phyloP scores from a whole-genome alignment of 2,113 vertebrate genomes.

The Oncorhynchus nerka region DNA sequence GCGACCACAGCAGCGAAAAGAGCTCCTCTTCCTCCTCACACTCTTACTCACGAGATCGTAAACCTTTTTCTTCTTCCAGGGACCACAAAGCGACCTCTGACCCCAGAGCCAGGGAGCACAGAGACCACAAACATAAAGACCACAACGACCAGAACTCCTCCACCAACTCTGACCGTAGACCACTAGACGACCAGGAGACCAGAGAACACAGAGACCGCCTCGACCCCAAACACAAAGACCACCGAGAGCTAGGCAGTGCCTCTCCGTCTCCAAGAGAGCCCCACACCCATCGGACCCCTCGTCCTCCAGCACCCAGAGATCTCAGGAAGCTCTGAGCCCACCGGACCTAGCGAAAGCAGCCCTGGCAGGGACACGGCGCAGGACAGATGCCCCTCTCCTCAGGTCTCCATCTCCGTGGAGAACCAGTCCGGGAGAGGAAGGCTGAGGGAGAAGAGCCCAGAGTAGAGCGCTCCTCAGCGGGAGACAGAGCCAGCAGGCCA shows the following conservation, averaged over 20 bases:
- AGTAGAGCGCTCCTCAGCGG: conserved; percentile 57
- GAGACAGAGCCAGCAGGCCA: conserved; percentile 53
- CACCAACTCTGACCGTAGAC: neutral
- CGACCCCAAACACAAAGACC: neutral
- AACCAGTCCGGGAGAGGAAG: neutral
- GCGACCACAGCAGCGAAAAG: conserved; percentile 70
- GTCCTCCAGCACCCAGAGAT: conserved; percentile 68
- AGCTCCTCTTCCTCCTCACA: conserved; percentile 67
- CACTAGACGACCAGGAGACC: neutral
- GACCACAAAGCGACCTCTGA: conserved; percentile 55
- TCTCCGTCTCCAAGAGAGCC: conserved; percentile 39
- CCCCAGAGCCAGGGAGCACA: conserved; percentile 65
- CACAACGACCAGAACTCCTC: neutral
- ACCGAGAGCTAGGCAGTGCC: neutral
- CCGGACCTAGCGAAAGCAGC: conserved; percentile 62
- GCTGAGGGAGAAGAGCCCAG: conserved; percentile 61
- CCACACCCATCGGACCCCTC: conserved; percentile 72
- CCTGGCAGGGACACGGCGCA: conserved; percentile 15
- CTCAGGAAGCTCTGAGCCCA: conserved; percentile 60
- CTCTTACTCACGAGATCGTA: conserved; percentile 77
- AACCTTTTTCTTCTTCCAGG: conserved; percentile 53
- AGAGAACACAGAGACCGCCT: neutral
- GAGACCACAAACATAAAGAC: conserved; percentile 34
- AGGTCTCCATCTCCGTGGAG: neutral
- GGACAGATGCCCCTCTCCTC: neutral